These are phyloP conservation scores for Hydrozoanthus gracilis DNA, from an alignment of 92 coral and sea anemone genomes.

Conservation along the genomic window DNA sequence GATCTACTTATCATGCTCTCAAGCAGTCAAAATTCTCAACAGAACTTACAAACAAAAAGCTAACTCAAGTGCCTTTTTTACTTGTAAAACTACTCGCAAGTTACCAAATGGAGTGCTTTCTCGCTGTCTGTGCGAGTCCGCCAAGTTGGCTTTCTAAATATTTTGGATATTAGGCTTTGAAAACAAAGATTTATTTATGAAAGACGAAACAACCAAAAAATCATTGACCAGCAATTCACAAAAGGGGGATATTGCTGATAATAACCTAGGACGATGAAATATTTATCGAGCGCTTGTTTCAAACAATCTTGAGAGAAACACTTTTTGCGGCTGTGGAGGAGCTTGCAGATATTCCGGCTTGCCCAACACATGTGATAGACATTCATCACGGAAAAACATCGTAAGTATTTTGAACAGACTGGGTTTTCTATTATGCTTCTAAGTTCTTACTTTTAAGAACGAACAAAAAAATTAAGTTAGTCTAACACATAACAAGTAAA, in stretches of 20 bases:
- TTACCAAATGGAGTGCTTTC: neutral
- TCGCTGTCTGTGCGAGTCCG: neutral
- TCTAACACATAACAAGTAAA: neutral
- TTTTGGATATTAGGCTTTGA: neutral
- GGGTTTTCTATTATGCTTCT: neutral
- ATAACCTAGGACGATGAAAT: slow-evolving; percentile 59
- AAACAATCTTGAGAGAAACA: neutral
- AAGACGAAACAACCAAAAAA: neutral
- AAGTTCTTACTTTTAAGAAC: neutral
- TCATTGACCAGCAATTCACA: neutral
- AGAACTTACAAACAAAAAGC: neutral
- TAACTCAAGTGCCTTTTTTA: neutral
- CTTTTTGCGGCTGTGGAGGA: neutral
- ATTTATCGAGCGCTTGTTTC: slow-evolving; percentile 57
- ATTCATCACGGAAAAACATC: neutral
- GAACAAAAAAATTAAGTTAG: neutral
- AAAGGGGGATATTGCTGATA: slow-evolving; percentile 32
- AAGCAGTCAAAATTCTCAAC: neutral
- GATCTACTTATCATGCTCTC: neutral
- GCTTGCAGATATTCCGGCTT: neutral
- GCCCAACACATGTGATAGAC: neutral
- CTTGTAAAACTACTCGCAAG: neutral
- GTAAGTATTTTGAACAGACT: neutral
- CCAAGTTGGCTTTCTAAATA: neutral
- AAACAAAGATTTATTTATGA: neutral